phyloP scores from a whole-genome alignment of 2,113 vertebrate species.

The Ascaphus truei region DNA sequence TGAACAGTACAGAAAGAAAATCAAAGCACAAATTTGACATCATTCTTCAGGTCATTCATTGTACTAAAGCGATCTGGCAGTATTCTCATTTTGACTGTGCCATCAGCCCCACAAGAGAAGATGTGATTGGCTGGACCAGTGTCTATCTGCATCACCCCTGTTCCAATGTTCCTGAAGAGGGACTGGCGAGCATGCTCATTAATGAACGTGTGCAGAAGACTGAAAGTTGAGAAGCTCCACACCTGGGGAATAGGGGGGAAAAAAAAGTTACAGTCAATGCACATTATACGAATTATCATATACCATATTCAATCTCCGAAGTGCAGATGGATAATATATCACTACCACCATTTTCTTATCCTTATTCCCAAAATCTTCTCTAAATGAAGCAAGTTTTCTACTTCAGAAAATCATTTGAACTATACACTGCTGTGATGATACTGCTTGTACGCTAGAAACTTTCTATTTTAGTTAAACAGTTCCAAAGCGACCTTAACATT shows the following conservation, averaged over 20 bases:
- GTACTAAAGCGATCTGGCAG: constrained; percentile 83
- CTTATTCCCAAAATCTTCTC: too few species aligned
- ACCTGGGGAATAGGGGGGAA: constrained; percentile 79
- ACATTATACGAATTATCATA: too few species aligned
- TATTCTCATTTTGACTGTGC: constrained; percentile 94
- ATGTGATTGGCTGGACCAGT: constrained; percentile 87
- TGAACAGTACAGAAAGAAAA: constrained; percentile 31
- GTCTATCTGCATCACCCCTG: constrained; percentile 96
- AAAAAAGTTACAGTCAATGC: not conserved
- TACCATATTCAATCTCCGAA: not conserved
- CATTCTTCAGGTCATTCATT: constrained; percentile 74
- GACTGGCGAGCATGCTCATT: constrained; percentile 94
- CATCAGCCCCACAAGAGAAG: constrained; percentile 96
- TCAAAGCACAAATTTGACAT: constrained; percentile 86
- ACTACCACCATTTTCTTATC: too few species aligned
- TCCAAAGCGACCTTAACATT: too few species aligned
- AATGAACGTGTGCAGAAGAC: constrained; percentile 80
- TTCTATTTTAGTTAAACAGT: too few species aligned
- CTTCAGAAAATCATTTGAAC: too few species aligned
- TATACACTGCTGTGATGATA: too few species aligned
- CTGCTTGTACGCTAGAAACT: too few species aligned
- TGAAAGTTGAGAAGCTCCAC: constrained; percentile 81
- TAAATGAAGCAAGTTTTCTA: too few species aligned
- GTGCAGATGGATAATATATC: not conserved
- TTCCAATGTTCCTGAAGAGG: constrained; percentile 95